Base-by-base conservation (phyloP, 2,113 vertebrate species). In the Monarcha castaneiventris region DNA sequence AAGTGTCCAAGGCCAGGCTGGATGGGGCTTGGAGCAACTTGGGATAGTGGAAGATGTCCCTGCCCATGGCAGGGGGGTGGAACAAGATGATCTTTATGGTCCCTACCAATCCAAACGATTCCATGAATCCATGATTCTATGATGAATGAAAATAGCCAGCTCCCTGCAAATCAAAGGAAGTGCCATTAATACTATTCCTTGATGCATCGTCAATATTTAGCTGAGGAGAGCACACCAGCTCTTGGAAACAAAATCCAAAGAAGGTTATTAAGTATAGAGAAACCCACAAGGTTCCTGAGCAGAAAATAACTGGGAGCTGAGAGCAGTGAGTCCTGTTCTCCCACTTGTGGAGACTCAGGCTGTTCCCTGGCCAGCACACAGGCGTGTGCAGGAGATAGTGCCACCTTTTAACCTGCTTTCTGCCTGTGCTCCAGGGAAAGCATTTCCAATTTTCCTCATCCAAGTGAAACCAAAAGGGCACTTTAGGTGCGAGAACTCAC, bases 11-110 rank as follows among this genome's bases (percentile, higher is more conserved):
- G 46, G 9, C 39, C 46, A 68, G 29, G 16, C 0, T 27, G 62
- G 39, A 61, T 0, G 0, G 7, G 9, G 9, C 39, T 82, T 82
- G 63, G 48, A 83, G 26, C 1, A 1, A 2, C 11, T 7, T 48
- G 71, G 30, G 1, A 0, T 13, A 10, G 46, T 61, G 29, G n/a
- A 7, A 82, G 19, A 0, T 39, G 29, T 26, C 16, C 33, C 33
- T 89, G 54, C 19, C 33, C 9, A 15, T 16, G 29, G 29, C 9
- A 46, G n/a, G 13, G 27, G 29, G 16, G 22, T 43, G 35, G 17
- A 43, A 83, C 16, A 13, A 21, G 71, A 35, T 9, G n/a, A 22
- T 27, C 30, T 76, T 76, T 35, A 1, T 62, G 25, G 71, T 41
- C 71, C 30, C 17, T 48, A 19, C n/a, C 30, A 41, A 35, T 19